Evolutionary conservation across 2,797 vertebrate genomes (phyloP), one percentile per base, ranked within the genome.

Genomic region (Sebastes diploproa): DNA sequence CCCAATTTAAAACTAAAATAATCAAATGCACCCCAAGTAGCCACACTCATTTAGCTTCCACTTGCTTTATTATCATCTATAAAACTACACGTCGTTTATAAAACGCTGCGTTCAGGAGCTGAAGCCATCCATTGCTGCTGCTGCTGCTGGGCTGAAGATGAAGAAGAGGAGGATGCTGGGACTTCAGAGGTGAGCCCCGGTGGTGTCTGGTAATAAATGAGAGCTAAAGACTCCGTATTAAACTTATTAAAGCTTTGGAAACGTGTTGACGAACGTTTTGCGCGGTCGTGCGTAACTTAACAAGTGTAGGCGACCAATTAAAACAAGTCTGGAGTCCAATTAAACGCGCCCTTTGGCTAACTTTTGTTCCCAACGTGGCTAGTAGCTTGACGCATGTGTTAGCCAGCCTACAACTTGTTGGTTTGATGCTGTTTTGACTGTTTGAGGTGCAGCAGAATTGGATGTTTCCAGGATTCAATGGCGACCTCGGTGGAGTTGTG

Each of bases 121-220:
- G 85, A 64, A 77, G 86, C 90, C 90, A 86, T 38, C 12, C 12
- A 13, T 38, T 14, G 12, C 13, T 38, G 42, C 38, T 42, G 34
- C 13, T 14, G 12, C 13, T 38, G 42, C 38, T 42, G 34, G 25
- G 34, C n/a, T 42, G 73, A 67, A 72, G 77, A 85, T 80, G 87
- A 89, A 46, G 88, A 38, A 38, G 36, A 38, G 36, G 36, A 86
- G 54, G 88, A 88, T 82, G 86, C 77, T 54, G 75, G 38, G 78
- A 80, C 80, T 81, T 81, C 46, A 36, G 74, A 71, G 78, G 69
- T 81, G 84, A 91, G 80, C 67, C 62, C 34, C 29, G 34, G 36
- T 30, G 73, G 0, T 32, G 0, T 38, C 64, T 25, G 36, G 5
- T 38, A 6, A 38, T 38, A 38, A 22, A 42, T 13, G 4, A 14